Evolutionary conservation across 1,140 invertebrate genomes (phyloP), one percentile per base, ranked within the genome.

Genomic region (Drosophila ficusphila): DNA sequence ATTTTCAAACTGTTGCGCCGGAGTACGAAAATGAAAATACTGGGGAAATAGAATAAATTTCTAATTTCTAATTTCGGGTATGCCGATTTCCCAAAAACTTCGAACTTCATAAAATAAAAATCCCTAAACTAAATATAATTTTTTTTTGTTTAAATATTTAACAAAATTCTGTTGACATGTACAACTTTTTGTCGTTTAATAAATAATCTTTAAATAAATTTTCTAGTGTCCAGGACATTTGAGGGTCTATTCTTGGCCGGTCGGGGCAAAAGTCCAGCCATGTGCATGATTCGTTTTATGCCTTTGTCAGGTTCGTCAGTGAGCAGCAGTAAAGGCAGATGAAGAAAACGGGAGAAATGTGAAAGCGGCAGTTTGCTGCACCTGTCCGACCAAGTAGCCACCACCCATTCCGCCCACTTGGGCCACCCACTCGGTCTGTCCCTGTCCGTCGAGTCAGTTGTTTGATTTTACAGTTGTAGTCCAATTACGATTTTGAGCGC

Each of bases 221-320:
- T 48, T 19, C 3, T 5, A 29, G 4, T 29, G 3, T 12, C 52
- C 16, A 49, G 54, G 48, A 58, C 31, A 52, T 54, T 19, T 29
- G 16, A 54, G 9, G 29, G 54, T 54, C 54, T 33, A 34, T 51
- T n/a, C 60, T 31, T 51, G 44, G 34, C 21, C 51, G 31, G 41
- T 41, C 52, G 68, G 44, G 67, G 27, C 56, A 18, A 47, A 90
- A 79, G 78, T 61, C 72, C 85, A 90, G 62, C 89, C 89, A 90
- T 79, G 85, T 88, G 71, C 41, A 90, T 90, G 89, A 90, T 90
- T 89, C 85, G 89, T 69, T 90, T 90, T 90, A 90, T 89, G 77
- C 78, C 73, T 90, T 90, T 90, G 89, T 90, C 88, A 77, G 79
- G 83, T 58, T 58, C 82, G 82, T 81, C 82, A 86, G 82, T 73